Conservation (phyloP, 2,113 vertebrate genomes). For the Lampris incognitus region DNA sequence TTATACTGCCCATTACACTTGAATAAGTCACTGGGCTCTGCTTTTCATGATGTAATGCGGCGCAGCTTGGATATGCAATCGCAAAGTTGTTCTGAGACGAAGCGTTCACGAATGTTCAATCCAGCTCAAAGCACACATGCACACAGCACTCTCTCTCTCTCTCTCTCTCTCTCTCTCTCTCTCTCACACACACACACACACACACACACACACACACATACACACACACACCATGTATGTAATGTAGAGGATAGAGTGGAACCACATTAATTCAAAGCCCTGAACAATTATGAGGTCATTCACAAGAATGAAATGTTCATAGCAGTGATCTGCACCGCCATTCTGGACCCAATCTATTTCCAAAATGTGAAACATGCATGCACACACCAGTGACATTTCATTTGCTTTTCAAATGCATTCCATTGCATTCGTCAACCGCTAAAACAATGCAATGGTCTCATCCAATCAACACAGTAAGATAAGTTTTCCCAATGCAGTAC, state of each 20-base stretch:
- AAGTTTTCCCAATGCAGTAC: not conserved
- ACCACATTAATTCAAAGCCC: slow-evolving; percentile 51
- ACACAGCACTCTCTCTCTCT: not conserved
- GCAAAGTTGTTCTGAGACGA: slow-evolving; percentile 52
- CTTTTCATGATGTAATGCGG: slow-evolving; percentile 72
- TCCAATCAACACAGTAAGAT: not conserved
- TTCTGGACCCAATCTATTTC: not conserved
- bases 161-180: not conserved
- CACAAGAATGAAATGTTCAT: slow-evolving; percentile 16
- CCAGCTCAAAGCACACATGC: slow-evolving; percentile 18
- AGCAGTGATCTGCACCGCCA: not conserved
- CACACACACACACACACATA: slow-evolving; percentile 16
- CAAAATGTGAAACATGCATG: slow-evolving; percentile 21
- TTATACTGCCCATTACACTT: slow-evolving; percentile 78
- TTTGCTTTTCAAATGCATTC: slow-evolving; percentile 8
- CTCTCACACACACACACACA: slow-evolving; percentile 1
- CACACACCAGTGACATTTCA: fast-evolving
- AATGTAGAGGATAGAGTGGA: slow-evolving; percentile 28
- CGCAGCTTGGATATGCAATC: slow-evolving; percentile 55
- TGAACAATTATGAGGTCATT: slow-evolving; percentile 36
- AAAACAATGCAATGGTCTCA: slow-evolving; percentile 3
- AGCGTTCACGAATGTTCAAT: slow-evolving; percentile 59
- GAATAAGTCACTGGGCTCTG: slow-evolving; percentile 71
- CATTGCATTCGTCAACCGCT: not conserved
- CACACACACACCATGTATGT: not conserved